These are phyloP conservation scores for Rhynchonema sp. DNA, from an alignment of 2,888 invertebrate species.

Conservation along the genomic window DNA sequence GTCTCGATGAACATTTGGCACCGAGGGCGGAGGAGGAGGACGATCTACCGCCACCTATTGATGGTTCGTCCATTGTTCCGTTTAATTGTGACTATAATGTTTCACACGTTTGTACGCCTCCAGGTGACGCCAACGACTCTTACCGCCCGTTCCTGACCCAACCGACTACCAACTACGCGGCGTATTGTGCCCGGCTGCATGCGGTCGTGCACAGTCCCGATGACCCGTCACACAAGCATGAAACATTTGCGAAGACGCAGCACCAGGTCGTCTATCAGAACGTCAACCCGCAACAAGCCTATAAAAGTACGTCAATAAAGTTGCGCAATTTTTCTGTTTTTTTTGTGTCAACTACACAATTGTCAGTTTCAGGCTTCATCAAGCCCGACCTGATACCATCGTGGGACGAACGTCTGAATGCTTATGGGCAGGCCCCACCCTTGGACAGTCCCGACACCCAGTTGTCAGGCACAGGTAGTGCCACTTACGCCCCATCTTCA, in stretches of 20 bases:
- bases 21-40: neutral
- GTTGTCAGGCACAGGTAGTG: neutral
- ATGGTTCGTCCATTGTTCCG: too few relatives aligned
- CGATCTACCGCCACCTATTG: neutral
- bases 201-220: neutral
- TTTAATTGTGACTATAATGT: too few relatives aligned
- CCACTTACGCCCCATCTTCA: neutral
- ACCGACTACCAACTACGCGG: neutral
- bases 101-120: too few relatives aligned
- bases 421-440: neutral
- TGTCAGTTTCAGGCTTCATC: too few relatives aligned
- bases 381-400: conserved; percentile 1
- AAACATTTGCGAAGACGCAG: neutral
- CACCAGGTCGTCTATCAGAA: neutral
- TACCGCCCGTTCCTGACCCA: too few relatives aligned
- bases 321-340: too few relatives aligned
- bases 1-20: neutral
- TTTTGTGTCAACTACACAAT: too few relatives aligned
- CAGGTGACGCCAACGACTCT: neutral
- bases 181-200: neutral
- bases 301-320: too few relatives aligned
- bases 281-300: neutral
- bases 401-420: neutral
- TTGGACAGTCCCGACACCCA: neutral
- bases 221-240: neutral